Evolutionary conservation across 2,797 vertebrate species (phyloP).

Genomic region (Chrysocyon brachyurus): DNA sequence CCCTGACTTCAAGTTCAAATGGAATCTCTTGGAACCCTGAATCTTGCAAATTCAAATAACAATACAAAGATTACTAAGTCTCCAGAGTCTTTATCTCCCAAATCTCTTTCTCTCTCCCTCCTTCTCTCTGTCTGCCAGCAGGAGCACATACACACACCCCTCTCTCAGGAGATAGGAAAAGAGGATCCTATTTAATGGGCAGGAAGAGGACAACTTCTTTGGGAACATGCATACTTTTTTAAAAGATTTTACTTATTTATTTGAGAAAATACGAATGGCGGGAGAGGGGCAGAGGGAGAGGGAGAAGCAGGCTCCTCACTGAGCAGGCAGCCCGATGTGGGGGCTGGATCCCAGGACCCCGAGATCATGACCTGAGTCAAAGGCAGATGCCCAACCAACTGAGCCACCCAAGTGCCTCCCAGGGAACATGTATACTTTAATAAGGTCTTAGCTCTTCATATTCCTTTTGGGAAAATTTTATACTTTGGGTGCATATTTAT

Average conservation of each 20-base stretch:
- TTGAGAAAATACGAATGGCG: too few relatives aligned
- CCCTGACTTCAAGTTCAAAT: conserved; percentile 21
- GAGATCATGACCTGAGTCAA: too few relatives aligned
- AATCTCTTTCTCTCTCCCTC: neutral
- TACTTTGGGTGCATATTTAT: neutral
- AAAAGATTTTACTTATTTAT: too few relatives aligned
- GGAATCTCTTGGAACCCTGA: neutral
- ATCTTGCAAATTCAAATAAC: conserved; percentile 44
- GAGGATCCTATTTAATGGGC: neutral
- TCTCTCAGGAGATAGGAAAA: neutral
- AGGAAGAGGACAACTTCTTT: neutral
- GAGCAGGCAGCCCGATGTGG: too few relatives aligned
- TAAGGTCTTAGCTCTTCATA: neutral
- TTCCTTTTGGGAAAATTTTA: neutral
- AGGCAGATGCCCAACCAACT: too few relatives aligned
- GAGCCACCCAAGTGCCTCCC: too few relatives aligned
- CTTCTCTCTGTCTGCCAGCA: neutral
- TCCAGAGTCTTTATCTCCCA: neutral
- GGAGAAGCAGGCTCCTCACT: too few relatives aligned
- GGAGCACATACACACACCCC: neutral
- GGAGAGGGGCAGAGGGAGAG: too few relatives aligned
- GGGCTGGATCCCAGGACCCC: too few relatives aligned
- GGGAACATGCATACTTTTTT: neutral
- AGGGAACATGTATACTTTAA: neutral
- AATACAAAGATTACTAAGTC: neutral